A percentile compares a stretch with the other conserved stretches of the same genome.
Evolutionary conservation across 2,797 vertebrate genomes (phyloP).

Genomic region (Catharus ustulatus): DNA sequence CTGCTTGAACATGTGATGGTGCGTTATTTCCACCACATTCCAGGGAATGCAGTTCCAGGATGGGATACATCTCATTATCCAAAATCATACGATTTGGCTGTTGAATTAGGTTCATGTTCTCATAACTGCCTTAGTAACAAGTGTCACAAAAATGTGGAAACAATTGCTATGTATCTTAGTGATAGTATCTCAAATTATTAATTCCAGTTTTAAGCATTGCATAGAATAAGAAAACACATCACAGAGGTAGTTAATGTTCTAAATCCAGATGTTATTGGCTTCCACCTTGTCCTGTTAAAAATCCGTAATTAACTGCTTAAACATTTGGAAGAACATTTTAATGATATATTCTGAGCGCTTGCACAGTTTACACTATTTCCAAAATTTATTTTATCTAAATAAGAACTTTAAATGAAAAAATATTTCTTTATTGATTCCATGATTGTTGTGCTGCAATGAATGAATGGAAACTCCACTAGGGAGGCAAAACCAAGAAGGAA

Average conservation of each 20-base stretch:
- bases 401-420: not conserved
- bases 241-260: not conserved
- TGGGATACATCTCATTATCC: not conserved
- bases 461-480: not conserved
- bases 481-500: not conserved
- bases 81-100: not conserved
- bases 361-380: not conserved
- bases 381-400: not conserved
- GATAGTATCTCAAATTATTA: not conserved
- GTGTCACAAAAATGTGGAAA: not conserved
- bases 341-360: not conserved
- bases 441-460: not conserved
- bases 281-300: not conserved
- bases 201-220: not conserved
- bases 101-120: not conserved
- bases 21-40: not conserved
- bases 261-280: not conserved
- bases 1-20: fast-evolving
- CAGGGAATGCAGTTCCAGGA: fast-evolving
- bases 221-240: not conserved
- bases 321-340: not conserved
- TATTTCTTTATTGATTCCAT: not conserved
- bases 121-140: not conserved
- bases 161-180: not conserved
- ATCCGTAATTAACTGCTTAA: not conserved